phyloP scores from a whole-genome alignment of 2,888 invertebrate genomes.

The Ichneumoninae sp. region DNA sequence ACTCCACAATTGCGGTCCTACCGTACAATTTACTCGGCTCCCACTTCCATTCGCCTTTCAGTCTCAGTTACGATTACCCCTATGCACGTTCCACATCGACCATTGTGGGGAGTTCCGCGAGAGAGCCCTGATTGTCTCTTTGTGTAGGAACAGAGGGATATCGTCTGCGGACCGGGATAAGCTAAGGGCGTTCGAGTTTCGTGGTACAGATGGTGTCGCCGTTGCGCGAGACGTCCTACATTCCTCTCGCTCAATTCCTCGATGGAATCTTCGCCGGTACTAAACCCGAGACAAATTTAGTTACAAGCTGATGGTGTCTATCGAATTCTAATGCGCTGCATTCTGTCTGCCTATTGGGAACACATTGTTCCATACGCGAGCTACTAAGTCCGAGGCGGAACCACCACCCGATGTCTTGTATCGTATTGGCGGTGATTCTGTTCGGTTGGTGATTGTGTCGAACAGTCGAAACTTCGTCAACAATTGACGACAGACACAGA shows the following conservation, averaged over 20 bases:
- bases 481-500: not conserved
- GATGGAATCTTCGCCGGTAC: not conserved
- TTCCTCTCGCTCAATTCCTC: slow-evolving; percentile 15
- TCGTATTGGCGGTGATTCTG: not conserved
- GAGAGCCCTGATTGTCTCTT: slow-evolving; percentile 29
- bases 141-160: slow-evolving; percentile 18
- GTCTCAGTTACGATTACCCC: slow-evolving; percentile 31
- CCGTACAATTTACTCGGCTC: not conserved
- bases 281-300: not conserved
- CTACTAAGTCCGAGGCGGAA: not conserved
- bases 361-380: not conserved
- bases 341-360: slow-evolving; percentile 11
- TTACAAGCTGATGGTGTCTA: not conserved
- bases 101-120: slow-evolving; percentile 8
- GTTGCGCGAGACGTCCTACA: not conserved
- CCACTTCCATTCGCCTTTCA: not conserved
- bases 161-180: not conserved
- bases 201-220: not conserved
- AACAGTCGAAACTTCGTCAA: not conserved
- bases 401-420: not conserved
- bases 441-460: not conserved
- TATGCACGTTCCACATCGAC: not conserved
- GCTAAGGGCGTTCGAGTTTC: not conserved
- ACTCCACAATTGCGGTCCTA: not conserved
- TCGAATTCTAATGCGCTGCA: slow-evolving; percentile 12